A percentile compares a stretch with the other conserved stretches of the same genome.
phyloP scores from a whole-genome alignment of 1,140 invertebrate genomes.

The Lepidostoma basale region DNA sequence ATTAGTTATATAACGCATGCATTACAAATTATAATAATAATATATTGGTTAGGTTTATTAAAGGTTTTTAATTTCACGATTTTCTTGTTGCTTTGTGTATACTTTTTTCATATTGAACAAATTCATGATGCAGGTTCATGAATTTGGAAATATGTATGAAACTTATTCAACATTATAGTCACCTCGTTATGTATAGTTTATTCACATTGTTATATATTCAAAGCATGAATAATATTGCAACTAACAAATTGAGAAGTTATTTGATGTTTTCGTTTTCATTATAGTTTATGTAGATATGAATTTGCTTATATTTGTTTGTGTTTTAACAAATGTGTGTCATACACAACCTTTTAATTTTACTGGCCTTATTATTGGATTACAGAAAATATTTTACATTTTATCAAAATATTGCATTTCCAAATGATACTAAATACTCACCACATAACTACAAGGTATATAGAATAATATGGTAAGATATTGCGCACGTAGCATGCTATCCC shows the following conservation, averaged over 20 bases:
- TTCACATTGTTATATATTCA: conserved; percentile 44
- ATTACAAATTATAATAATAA: conserved; percentile 17
- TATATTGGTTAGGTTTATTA: conserved; percentile 13
- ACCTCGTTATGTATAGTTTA: conserved; percentile 46
- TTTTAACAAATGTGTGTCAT: conserved; percentile 49
- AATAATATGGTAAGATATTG: no score
- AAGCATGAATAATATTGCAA: conserved; percentile 49
- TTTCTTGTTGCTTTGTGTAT: conserved; percentile 30
- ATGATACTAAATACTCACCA: conserved; percentile 31
- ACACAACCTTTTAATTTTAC: conserved; percentile 47
- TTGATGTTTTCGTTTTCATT: conserved; percentile 44
- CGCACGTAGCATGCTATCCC: no score
- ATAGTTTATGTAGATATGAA: conserved; percentile 46
- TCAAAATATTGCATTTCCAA: conserved; percentile 33
- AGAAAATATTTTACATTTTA: conserved; percentile 29
- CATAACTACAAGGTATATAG: no score
- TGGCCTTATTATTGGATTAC: background rate
- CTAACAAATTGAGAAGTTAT: conserved; percentile 48
- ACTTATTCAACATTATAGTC: conserved; percentile 32
- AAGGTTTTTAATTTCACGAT: conserved; percentile 15
- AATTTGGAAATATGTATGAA: conserved; percentile 19
- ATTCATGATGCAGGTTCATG: conserved; percentile 18
- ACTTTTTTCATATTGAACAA: conserved; percentile 18
- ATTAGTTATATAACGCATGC: conserved; percentile 8
- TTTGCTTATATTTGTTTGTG: conserved; percentile 50